Evolutionary conservation across 2,113 vertebrate genomes (phyloP).

Genomic region (Redunca redunca): DNA sequence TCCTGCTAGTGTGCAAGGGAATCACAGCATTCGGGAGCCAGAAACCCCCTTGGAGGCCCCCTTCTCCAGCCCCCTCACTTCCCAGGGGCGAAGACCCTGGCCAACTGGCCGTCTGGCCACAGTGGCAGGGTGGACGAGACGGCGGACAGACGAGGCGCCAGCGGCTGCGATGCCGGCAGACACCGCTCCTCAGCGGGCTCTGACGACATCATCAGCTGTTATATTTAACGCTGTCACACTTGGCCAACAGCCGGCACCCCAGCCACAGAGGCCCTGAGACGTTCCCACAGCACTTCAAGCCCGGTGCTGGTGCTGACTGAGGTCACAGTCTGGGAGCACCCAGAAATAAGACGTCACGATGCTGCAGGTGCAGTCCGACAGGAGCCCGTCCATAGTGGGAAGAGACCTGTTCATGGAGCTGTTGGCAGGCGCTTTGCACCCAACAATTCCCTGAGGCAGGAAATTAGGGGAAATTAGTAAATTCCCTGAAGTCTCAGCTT

Average conservation of each 20-base stretch:
- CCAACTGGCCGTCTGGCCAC: neutral
- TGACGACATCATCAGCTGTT: neutral
- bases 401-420: neutral
- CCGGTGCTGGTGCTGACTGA: neutral
- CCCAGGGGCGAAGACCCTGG: neutral
- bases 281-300: neutral
- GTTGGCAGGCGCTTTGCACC: fast-evolving
- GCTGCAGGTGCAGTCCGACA: neutral
- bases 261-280: neutral
- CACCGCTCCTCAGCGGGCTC: neutral
- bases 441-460: neutral
- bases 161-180: neutral
- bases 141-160: fast-evolving
- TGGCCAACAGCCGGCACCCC: neutral
- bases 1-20: neutral
- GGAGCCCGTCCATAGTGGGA: fast-evolving
- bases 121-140: fast-evolving
- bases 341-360: neutral
- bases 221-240: neutral
- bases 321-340: neutral
- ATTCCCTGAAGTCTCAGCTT: neutral
- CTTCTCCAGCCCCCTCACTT: fast-evolving
- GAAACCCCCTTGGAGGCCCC: neutral
- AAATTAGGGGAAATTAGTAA: neutral
- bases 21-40: neutral